Percentiles rank a stretch among this genome's conserved stretches.
phyloP scores from a whole-genome alignment of 2,797 vertebrate species.

The Coranthus polyacanthus region DNA sequence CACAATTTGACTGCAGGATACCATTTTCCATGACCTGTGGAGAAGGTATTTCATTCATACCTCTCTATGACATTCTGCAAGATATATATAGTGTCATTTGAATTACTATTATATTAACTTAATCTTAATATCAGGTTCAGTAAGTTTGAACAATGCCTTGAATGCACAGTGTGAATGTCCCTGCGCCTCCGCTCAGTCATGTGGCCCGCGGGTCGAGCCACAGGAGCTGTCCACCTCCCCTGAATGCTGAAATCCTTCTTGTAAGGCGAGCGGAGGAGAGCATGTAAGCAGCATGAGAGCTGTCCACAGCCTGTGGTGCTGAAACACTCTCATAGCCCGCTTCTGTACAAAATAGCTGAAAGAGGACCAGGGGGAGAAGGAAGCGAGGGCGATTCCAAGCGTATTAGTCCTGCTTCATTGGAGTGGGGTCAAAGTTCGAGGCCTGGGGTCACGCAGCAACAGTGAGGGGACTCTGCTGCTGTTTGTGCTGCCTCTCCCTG shows the following conservation, averaged over 20 bases:
- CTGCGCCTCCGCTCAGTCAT: neutral
- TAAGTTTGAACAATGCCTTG: constrained; percentile 3
- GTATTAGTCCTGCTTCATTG: constrained; percentile 64
- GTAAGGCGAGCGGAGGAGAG: constrained; percentile 16
- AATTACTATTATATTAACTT: neutral
- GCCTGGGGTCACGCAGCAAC: constrained; percentile 29
- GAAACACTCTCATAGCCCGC: constrained; percentile 37
- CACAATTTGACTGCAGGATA: no score
- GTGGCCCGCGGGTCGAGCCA: constrained; percentile 5
- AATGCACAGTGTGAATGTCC: neutral
- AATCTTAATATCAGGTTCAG: neutral
- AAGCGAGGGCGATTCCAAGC: constrained; percentile 29
- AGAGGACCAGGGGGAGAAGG: constrained; percentile 9
- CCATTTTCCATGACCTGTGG: no score
- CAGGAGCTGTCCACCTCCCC: constrained; percentile 40
- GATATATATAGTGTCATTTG: neutral
- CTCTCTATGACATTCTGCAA: no score
- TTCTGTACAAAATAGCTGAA: constrained; percentile 44
- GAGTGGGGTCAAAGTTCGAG: constrained; percentile 55
- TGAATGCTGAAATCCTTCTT: constrained; percentile 37
- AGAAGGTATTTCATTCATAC: no score
- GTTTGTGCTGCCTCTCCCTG: constrained; percentile 42
- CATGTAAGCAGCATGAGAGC: constrained; percentile 48
- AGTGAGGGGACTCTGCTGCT: constrained; percentile 39
- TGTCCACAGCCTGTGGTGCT: constrained; percentile 64